Evolutionary conservation across 2,113 vertebrate genomes (phyloP), one percentile per base, ranked within the genome.

Genomic region (Daboia siamensis): DNA sequence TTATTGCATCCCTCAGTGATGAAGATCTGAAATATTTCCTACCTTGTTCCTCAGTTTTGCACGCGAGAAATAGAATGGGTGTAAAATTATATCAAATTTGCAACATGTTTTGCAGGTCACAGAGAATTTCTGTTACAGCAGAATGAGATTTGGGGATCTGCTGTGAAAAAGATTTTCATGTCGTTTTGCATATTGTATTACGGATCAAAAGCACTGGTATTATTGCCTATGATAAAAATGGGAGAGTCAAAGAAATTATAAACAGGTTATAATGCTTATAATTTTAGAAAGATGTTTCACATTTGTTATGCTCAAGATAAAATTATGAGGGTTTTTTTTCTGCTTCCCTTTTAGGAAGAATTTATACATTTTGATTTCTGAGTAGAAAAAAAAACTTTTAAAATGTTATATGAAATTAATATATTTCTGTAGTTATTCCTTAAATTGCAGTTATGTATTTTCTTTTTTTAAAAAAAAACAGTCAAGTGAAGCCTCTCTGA

Each of bases 81-180:
- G 1, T 8, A 0, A 39, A 17, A 88, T 2, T 93, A 80, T 92
- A 92, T 93, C 88, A 91, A 80, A 33, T 90, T 86, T 95, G 5
- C 92, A 51, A 54, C 5, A 21, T 12, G 0, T 91, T 56, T 92
- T 91, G 2, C 4, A 94, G 52, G 88, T 89, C 87, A 89, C 90
- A 91, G 91, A 91, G 33, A 46, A 91, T 51, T 59, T 55, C 55
- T 54, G 23, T n/a, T 59, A 4, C 9, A 64, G 2, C 2, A 93
- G 69, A 56, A 6, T 52, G 46, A 3, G 92, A 94, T 84, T 93
- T 93, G 90, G 69, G 93, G 56, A 87, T 69, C 17, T 94, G 39
- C 54, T 85, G 29, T 7, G 94, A 92, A 94, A 44, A 59, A 51
- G 29, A 26, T 26, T 12, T 86, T 39, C 46, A 13, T 52, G 26